These are phyloP conservation scores for Neodon shergylaensis DNA, from an alignment of 2,113 vertebrate species.

Conservation along the genomic window DNA sequence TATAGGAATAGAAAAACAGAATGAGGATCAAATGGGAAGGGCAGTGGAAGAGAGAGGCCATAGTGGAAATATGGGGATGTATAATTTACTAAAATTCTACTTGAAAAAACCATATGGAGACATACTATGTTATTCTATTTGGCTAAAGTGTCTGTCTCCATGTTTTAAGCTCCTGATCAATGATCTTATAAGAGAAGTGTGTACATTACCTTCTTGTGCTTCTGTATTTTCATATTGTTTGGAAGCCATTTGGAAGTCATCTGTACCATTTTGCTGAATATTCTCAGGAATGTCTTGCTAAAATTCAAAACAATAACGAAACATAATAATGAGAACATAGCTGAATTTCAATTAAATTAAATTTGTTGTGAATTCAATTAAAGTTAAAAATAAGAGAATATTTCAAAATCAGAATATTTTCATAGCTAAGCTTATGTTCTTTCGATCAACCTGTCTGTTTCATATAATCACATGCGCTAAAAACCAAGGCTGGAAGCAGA, in stretches of 20 bases:
- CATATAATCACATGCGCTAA: neutral
- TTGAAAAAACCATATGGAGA: neutral
- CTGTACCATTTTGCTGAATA: neutral
- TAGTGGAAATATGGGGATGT: neutral
- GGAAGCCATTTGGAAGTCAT: neutral
- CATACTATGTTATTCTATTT: neutral
- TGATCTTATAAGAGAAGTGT: neutral
- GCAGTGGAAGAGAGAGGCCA: neutral
- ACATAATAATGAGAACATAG: neutral
- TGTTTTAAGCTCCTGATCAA: too few relatives aligned
- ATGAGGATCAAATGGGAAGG: neutral
- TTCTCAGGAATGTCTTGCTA: neutral
- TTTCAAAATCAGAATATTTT: neutral
- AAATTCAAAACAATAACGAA: neutral
- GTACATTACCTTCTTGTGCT: neutral
- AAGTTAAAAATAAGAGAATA: neutral
- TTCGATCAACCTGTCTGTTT: neutral
- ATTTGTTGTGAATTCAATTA: neutral
- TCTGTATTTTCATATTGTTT: neutral
- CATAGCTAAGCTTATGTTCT: neutral
- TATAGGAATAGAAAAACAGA: neutral
- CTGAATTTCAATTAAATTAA: neutral
- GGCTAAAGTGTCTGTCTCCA: too few relatives aligned
- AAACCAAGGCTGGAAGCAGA: neutral
- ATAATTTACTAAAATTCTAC: neutral